Evolutionary conservation across 1,140 invertebrate genomes (phyloP), one percentile per base, ranked within the genome.

Genomic region (Ptiloglossa arizonensis): DNA sequence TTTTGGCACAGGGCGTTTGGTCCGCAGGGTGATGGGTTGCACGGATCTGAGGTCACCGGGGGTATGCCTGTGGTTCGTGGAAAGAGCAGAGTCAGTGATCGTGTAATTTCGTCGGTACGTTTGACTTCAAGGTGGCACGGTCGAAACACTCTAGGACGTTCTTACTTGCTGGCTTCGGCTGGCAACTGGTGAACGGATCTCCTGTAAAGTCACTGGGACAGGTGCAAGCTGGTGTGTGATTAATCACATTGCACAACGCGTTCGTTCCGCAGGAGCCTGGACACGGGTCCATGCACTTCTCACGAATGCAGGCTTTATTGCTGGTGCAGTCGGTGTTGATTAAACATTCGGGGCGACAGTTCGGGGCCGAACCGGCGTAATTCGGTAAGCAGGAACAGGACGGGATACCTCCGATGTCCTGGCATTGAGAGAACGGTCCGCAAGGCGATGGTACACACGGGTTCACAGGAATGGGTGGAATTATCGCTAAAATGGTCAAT

Each of bases 261-360:
- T 94, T 94, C 38, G 89, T 89, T 57, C 96, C 96, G 91, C 96
- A 97, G n/a, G 95, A 95, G 46, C 96, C 95, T 54, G 94, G 92
- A 89, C 96, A 97, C 17, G 96, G 96, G 89, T 96, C 94, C 87
- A 93, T 92, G 89, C 96, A 97, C 90, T 95, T 96, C 87, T 95
- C 93, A 83, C 94, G 94, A 41, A 96, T 94, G 89, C 96, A 97
- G 50, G 96, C 95, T 86, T 94, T 92, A 82, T 95, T 94, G 68
- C 94, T 94, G 5, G 94, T 89, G 89, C 97, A 97, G 88, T 97
- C 96, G n/a, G 94, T 93, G 87, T 97, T 95, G 1, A 95, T 94
- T 17, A 93, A 92, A 90, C 96, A 96, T 90, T 96, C 95, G 19
- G 96, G 95, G 9, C 95, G 93, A 87, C 96, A 97, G 85, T 95